Evolutionary conservation across 2,113 vertebrate genomes (phyloP).

Genomic region (Nothocercus julius): DNA sequence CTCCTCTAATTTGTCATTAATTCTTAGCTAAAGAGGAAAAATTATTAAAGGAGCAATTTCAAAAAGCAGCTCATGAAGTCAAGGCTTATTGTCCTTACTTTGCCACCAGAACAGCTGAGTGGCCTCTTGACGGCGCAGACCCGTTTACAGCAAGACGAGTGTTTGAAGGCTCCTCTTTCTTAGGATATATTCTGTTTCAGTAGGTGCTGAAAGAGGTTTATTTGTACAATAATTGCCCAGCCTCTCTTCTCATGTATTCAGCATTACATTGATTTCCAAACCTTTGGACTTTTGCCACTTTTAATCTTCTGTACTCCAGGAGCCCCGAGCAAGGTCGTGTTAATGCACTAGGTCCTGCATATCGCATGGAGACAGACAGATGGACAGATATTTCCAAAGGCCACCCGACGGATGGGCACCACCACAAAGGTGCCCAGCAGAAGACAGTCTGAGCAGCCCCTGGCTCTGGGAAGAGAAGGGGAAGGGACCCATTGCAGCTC

Average conservation of each 20-base stretch:
- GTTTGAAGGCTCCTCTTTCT: not conserved
- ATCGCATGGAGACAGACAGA: not conserved
- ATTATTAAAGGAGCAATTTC: not conserved
- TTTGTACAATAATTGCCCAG: not conserved
- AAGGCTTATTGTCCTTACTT: not conserved
- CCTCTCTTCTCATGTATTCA: not conserved
- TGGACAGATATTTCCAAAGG: not conserved
- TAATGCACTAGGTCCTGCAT: not conserved
- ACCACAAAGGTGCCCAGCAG: not conserved
- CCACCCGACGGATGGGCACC: not conserved
- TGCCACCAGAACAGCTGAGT: not conserved
- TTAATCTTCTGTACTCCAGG: not conserved
- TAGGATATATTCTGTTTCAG: not conserved
- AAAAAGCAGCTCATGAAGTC: not conserved
- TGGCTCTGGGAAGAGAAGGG: not conserved
- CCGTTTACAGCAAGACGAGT: not conserved
- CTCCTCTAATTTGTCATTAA: not conserved
- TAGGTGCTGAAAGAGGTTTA: not conserved
- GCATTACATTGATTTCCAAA: not conserved
- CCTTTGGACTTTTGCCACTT: not conserved
- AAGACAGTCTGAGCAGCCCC: not conserved
- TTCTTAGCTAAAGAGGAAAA: not conserved
- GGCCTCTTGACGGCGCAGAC: not conserved
- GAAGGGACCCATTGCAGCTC: not conserved
- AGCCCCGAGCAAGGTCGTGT: fast-evolving